A percentile compares a stretch with the other conserved stretches of the same genome.
Conservation (phyloP, 2,113 vertebrate species). For the Baryphthengus martii region DNA sequence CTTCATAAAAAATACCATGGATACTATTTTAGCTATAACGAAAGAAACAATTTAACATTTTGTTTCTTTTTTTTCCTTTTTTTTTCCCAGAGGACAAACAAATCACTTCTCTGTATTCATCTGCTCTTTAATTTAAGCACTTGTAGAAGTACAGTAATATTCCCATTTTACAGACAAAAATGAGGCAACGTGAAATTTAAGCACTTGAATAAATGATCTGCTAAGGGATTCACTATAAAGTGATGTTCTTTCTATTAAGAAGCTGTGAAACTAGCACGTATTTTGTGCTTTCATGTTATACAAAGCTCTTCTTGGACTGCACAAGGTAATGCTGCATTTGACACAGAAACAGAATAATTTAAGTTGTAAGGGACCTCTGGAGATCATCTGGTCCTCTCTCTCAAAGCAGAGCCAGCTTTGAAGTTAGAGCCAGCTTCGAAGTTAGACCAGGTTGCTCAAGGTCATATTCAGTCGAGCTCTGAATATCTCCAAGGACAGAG, state of each 20-base stretch:
- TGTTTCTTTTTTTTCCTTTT: background rate
- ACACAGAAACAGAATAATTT: slow-evolving; percentile 63
- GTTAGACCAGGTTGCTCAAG: slow-evolving; percentile 55
- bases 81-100: background rate
- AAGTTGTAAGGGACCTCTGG: slow-evolving; percentile 53
- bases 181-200: background rate
- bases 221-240: background rate
- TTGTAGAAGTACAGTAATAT: background rate
- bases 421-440: slow-evolving; percentile 48
- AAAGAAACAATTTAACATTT: background rate
- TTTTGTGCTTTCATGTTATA: slow-evolving; percentile 49
- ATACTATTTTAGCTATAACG: background rate
- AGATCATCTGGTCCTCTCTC: slow-evolving; percentile 32
- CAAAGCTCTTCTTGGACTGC: slow-evolving; percentile 38
- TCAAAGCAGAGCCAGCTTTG: slow-evolving; percentile 54
- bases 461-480: slow-evolving; percentile 38
- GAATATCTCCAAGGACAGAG: slow-evolving; percentile 24
- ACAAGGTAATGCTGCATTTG: slow-evolving; percentile 56
- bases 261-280: slow-evolving; percentile 11
- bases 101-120: background rate
- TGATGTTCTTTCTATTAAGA: slow-evolving; percentile 16
- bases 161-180: slow-evolving; percentile 2
- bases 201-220: background rate
- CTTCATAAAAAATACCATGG: background rate
- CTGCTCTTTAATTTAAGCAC: background rate